Base-by-base conservation (phyloP, 2,797 vertebrate genomes). In the Coendou prehensilis region DNA sequence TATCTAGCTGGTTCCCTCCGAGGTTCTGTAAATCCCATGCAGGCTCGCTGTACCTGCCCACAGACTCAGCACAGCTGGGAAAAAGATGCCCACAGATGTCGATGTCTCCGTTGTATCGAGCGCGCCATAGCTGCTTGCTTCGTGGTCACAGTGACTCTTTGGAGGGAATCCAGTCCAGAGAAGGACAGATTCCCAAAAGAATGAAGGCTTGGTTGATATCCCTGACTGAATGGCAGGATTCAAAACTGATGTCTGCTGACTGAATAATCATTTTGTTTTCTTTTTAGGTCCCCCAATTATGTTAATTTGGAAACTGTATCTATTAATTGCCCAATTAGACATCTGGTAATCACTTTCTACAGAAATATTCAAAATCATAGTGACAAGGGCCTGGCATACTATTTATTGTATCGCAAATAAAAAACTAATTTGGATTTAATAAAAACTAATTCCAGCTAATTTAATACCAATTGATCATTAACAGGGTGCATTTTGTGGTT, bases 381-480 rank as follows among this genome's bases (percentile, higher is more conserved):
- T 83, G 83, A 93, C 85, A 82, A 97, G 84, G 67, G 75, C 91
- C 95, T 82, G 91, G 81, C 87, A 71, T 26, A 87, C 81, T 95
- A 91, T 97, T 98, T 96, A 96, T 98, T 96, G 92, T 95, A 96
- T 90, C n/a, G 0, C 97, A 97, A 98, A 98, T 92, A 93, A 98
- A 97, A 97, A 95, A 97, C 94, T 98, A 98, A 98, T 98, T 98
- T 97, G 92, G 90, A 97, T 98, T 98, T 98, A 98, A 98, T 98
- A 98, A 98, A 98, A 98, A 97, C 95, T 98, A 98, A 98, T 97
- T 98, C 97, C 95, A 98, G 97, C 93, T 98, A 98, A 98, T 98
- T 98, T 98, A 98, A 98, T 97, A 98, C 81, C 92, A 56, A 98
- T 97, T 98, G 98, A 98, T 98, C 98, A 97, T 98, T 98, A 98